Percentiles rank a stretch among this genome's conserved stretches.
These are phyloP conservation scores for Drosophila mercatorum DNA, from an alignment of 2,888 invertebrate species.

Conservation along the genomic window DNA sequence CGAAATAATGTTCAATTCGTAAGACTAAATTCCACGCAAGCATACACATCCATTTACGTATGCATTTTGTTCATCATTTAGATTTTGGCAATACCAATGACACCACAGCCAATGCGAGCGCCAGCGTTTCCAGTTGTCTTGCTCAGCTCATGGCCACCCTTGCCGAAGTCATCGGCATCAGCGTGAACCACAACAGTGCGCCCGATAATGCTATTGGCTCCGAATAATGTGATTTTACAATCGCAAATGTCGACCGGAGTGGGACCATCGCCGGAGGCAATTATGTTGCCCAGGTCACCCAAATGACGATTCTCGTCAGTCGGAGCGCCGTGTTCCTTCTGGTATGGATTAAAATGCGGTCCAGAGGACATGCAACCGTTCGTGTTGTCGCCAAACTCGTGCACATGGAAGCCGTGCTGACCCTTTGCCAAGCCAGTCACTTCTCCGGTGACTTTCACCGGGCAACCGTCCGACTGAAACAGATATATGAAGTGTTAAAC, in stretches of 20 bases:
- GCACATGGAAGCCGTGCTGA: conserved; percentile 92
- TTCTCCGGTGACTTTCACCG: conserved; percentile 92
- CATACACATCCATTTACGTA: conserved; percentile 15
- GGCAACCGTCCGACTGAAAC: conserved; percentile 86
- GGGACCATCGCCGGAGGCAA: conserved; percentile 88
- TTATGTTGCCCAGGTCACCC: conserved; percentile 95
- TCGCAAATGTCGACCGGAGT: conserved; percentile 87
- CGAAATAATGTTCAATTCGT: conserved; percentile 3
- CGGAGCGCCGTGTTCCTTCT: conserved; percentile 93
- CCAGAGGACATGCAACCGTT: conserved; percentile 98
- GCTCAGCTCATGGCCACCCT: conserved; percentile 96
- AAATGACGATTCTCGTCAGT: conserved; percentile 90
- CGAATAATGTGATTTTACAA: conserved; percentile 88
- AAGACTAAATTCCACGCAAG: conserved; percentile 24
- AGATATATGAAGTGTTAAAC: conserved; percentile 10
- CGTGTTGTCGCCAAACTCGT: conserved; percentile 98
- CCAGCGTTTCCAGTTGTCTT: conserved; percentile 98
- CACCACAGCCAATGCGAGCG: conserved; percentile 85
- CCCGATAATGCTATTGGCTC: conserved; percentile 91
- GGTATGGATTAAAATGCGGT: conserved; percentile 94
- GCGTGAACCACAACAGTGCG: conserved; percentile 96
- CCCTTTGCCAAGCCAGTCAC: conserved; percentile 92
- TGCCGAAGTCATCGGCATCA: conserved; percentile 96
- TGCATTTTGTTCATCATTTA: conserved; percentile 54
- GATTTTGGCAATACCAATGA: conserved; percentile 84